Percentiles rank a stretch among this genome's conserved stretches.
phyloP scores from a whole-genome alignment of 1,140 invertebrate genomes.

The Teleopsis dalmanni region DNA sequence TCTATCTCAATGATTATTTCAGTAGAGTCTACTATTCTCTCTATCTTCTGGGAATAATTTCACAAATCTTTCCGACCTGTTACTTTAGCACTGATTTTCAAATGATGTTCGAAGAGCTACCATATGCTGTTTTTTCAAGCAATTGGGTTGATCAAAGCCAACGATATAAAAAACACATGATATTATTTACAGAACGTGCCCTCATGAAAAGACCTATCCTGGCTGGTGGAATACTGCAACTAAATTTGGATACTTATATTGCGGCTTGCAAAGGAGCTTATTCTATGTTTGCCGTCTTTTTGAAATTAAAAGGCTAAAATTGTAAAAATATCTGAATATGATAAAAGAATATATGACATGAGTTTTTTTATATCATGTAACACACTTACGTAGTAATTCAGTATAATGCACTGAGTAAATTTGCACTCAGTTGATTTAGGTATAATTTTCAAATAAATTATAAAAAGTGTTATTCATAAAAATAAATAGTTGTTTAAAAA shows the following conservation, averaged over 20 bases:
- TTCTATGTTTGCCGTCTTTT: constrained; percentile 27
- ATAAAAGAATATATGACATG: too few relatives aligned
- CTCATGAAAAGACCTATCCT: constrained; percentile 18
- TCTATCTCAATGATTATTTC: constrained; percentile 21
- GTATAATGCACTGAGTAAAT: too few relatives aligned
- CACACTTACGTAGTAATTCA: too few relatives aligned
- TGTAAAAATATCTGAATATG: too few relatives aligned
- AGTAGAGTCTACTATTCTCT: constrained; percentile 18
- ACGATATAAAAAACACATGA: constrained; percentile 27
- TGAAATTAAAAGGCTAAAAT: constrained; percentile 17
- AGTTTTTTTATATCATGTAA: too few relatives aligned
- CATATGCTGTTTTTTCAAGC: constrained; percentile 29
- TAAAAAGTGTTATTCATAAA: too few relatives aligned
- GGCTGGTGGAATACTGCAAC: constrained; percentile 29
- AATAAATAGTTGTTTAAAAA: too few relatives aligned
- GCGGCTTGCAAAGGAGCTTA: constrained; percentile 28
- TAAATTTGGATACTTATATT: constrained; percentile 31
- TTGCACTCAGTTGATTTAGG: too few relatives aligned
- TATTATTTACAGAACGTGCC: constrained; percentile 30
- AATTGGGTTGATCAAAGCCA: constrained; percentile 23
- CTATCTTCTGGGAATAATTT: constrained; percentile 21
- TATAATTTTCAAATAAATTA: too few relatives aligned
- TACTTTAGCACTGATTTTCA: constrained; percentile 31
- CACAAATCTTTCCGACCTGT: constrained; percentile 31
- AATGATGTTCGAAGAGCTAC: constrained; percentile 22